These are phyloP conservation scores for Temnothorax unifasciatus DNA, from an alignment of 2,888 invertebrate species.

Conservation along the genomic window DNA sequence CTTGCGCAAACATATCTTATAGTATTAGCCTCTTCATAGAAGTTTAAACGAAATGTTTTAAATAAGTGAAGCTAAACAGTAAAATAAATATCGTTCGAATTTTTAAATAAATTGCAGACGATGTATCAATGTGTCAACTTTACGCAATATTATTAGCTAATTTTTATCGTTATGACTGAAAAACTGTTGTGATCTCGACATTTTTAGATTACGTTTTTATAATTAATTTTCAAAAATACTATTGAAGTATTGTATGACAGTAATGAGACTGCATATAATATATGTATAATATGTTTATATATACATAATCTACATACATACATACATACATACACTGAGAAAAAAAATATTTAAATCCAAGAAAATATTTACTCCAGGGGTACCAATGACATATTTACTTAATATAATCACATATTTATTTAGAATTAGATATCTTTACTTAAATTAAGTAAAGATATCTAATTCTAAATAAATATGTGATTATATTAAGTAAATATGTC, in stretches of 20 bases:
- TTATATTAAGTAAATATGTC: too few relatives aligned
- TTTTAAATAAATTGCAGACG: not conserved
- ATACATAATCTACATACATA: not conserved
- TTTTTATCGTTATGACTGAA: not conserved
- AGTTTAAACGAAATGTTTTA: not conserved
- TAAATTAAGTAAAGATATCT: too few relatives aligned
- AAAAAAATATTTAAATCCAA: too few relatives aligned
- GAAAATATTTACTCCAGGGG: too few relatives aligned
- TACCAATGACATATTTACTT: too few relatives aligned
- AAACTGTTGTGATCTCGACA: not conserved
- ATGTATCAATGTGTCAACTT: not conserved
- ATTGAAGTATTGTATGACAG: not conserved
- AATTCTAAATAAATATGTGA: too few relatives aligned
- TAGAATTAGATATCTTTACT: too few relatives aligned
- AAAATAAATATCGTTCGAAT: not conserved
- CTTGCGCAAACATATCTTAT: not conserved
- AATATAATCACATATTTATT: too few relatives aligned
- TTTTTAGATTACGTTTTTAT: not conserved
- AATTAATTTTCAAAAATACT: not conserved
- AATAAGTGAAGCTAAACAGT: not conserved
- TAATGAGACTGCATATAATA: not conserved
- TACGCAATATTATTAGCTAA: not conserved
- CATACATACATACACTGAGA: not conserved
- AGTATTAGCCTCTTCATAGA: not conserved
- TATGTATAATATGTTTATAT: not conserved